phyloP scores from a whole-genome alignment of 2,888 invertebrate species.

The Drosophila borborema region DNA sequence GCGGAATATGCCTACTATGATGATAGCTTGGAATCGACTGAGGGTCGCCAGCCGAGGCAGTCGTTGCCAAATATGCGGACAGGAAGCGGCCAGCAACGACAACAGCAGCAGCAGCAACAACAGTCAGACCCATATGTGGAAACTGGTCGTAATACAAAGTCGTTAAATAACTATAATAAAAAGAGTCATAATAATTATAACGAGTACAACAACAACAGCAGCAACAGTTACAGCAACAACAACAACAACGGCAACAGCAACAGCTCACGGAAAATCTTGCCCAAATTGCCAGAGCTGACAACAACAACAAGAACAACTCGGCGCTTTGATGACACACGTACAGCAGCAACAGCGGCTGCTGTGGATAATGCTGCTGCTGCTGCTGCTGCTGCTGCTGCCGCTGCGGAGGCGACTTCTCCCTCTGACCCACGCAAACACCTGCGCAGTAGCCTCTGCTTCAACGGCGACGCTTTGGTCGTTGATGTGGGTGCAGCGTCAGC shows the following conservation, averaged over 20 bases:
- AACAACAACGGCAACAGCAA: conserved; percentile 30
- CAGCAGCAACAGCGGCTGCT: conserved; percentile 25
- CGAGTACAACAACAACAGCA: conserved; percentile 37
- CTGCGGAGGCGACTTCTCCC: conserved; percentile 45
- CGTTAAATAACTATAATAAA: conserved; percentile 72
- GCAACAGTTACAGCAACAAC: conserved; percentile 21
- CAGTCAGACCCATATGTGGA: conserved; percentile 66
- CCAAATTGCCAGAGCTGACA: conserved; percentile 63
- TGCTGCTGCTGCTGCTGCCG: conserved; percentile 13
- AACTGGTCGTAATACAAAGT: conserved; percentile 66
- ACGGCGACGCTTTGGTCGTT: conserved; percentile 81
- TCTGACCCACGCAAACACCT: conserved; percentile 79
- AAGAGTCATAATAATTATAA: conserved; percentile 57
- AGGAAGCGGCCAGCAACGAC: conserved; percentile 66
- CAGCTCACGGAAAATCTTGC: conserved; percentile 71
- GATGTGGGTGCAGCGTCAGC: conserved; percentile 67
- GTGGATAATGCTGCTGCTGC: conserved; percentile 16
- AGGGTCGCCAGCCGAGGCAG: conserved; percentile 36
- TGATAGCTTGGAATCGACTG: conserved; percentile 38
- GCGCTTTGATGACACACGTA: conserved; percentile 56
- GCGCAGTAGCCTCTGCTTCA: conserved; percentile 84
- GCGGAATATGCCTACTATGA: conserved; percentile 68
- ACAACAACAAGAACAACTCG: conserved; percentile 35
- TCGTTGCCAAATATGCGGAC: conserved; percentile 72
- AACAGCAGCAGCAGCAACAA: conserved; percentile 28